Percentiles rank a stretch among this genome's conserved stretches.
phyloP scores from a whole-genome alignment of 2,888 invertebrate species.

The Cephus rjabovi region DNA sequence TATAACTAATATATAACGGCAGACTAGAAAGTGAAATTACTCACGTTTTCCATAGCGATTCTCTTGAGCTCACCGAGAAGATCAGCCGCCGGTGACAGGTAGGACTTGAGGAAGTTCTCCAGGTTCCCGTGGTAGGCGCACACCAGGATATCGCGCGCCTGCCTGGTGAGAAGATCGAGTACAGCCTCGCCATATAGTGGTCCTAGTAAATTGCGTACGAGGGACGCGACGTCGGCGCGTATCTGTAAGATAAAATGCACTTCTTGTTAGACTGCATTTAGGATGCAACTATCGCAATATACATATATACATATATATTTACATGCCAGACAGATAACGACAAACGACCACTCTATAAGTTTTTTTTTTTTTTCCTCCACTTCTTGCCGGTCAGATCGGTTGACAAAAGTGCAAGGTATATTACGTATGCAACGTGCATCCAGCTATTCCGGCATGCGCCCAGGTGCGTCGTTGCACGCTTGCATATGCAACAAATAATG shows the following conservation, averaged over 20 bases:
- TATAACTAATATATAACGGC: background rate
- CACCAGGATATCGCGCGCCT: conserved; percentile 77
- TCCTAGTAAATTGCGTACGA: conserved; percentile 75
- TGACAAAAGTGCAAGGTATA: background rate
- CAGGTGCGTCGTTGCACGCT: background rate
- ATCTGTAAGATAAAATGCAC: conserved; percentile 37
- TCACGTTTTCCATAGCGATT: conserved; percentile 54
- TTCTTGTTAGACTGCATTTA: background rate
- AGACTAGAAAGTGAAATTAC: conserved; percentile 22
- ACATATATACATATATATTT: background rate
- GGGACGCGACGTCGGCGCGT: conserved; percentile 58
- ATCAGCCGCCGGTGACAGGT: conserved; percentile 73
- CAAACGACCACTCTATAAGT: background rate
- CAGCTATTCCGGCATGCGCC: background rate
- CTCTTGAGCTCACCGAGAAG: conserved; percentile 70
- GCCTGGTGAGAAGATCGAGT: conserved; percentile 73
- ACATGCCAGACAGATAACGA: background rate
- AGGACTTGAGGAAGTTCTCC: conserved; percentile 73
- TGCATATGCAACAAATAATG: conserved; percentile 1
- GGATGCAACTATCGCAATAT: background rate
- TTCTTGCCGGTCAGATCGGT: background rate
- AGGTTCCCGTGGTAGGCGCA: conserved; percentile 76
- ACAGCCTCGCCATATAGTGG: conserved; percentile 74
- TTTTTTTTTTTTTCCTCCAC: background rate
- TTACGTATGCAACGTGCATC: background rate